These are phyloP conservation scores for Rhea americana DNA, from an alignment of 2,113 vertebrate genomes.

Conservation along the genomic window DNA sequence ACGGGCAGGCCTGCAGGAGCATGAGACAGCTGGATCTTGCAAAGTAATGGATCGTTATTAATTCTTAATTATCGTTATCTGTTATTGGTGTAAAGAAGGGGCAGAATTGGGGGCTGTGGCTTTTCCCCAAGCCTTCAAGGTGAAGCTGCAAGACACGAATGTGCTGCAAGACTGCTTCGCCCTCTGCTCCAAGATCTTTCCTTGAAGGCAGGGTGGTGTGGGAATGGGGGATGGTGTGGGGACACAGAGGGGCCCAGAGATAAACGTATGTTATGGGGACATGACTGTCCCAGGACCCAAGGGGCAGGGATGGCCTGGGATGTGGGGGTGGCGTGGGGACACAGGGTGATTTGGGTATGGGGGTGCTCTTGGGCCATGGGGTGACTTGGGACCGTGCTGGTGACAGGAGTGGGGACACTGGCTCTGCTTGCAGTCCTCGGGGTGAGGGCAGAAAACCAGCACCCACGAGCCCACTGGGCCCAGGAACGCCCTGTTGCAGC, in stretches of 20 bases:
- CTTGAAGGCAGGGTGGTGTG: neutral
- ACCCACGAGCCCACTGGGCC: too few species aligned
- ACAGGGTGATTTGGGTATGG: too few species aligned
- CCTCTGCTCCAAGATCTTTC: neutral
- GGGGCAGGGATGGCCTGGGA: neutral
- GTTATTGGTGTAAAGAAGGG: neutral
- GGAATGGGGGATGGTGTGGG: neutral
- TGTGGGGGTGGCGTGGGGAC: neutral
- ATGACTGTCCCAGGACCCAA: too few species aligned
- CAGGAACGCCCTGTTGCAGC: too few species aligned
- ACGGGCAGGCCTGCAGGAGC: neutral
- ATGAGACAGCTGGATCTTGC: neutral
- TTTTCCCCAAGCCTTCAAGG: accelerated
- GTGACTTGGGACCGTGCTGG: too few species aligned
- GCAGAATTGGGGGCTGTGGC: neutral
- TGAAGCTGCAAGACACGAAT: neutral
- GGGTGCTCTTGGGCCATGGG: neutral
- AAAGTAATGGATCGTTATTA: neutral
- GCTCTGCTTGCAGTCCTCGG: too few species aligned
- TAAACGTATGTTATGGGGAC: too few species aligned
- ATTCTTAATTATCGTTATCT: neutral
- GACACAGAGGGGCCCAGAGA: neutral
- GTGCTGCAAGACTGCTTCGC: too few species aligned
- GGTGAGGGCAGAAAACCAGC: too few species aligned
- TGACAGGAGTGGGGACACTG: too few species aligned